Evolutionary conservation across 2,888 invertebrate species (phyloP), one percentile per base, ranked within the genome.

Genomic region (Hydraecia micacea): DNA sequence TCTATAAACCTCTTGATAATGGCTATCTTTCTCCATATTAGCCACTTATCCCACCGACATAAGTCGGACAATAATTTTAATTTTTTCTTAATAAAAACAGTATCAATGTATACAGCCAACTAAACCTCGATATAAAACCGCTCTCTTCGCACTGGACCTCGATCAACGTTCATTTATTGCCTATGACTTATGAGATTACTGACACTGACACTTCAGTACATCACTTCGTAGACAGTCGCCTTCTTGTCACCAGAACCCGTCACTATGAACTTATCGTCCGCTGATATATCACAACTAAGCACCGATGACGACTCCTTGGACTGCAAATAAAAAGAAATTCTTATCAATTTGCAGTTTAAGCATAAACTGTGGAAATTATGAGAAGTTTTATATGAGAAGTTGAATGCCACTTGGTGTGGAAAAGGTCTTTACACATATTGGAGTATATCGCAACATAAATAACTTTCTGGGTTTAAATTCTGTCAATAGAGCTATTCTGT

Each of bases 231-330:
- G 87, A 99, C 98, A 74, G 99, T 99, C 89, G 99, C 99, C 95
- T 99, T 99, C 96, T 99, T 99, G 96, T 99, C 99, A 79, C 99
- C 99, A 65, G 99, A 99, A 85, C 99, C 99, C 70, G 99, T 99
- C 91, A 99, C 99, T 92, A 99, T 99, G 97, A 98, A 99, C 96
- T 99, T 99, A 97, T 99, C 99, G 96, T 99, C 99, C 83, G 98
- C 98, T 86, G 99, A 99, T 96, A 99, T 99, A 97, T 99, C 99
- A 97, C 99, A 99, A 97, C 99, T 99, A 92, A 99, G 97, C 94
- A 99, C 99, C 93, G 99, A 99, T 90, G 99, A 99, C 77, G 99
- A 99, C 97, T 99, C 99, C 97, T 99, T 99, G 72, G 98, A 98
- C 98, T 98, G 97, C 49, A 97, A 97, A 46, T 87, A 89, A 91